Base-by-base conservation (phyloP, 1,140 invertebrate species). In the Drosophila aff. region DNA sequence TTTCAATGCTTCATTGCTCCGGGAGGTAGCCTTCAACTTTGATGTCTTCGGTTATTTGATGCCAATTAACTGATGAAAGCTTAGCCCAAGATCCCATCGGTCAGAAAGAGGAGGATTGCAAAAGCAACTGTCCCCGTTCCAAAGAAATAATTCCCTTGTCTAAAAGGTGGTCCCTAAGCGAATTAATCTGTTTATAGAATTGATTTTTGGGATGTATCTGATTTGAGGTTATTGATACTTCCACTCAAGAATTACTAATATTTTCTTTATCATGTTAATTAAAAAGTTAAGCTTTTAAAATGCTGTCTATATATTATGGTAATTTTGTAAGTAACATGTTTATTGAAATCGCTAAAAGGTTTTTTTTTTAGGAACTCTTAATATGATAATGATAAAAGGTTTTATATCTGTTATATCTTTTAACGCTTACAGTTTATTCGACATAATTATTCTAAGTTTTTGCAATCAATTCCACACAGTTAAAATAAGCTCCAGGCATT, bases 41-140 rank as follows among this genome's bases (percentile, higher is more conserved):
- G 75, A 76, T 86, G 68, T 82, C 63, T 53, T 68, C 41, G 61
- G 62, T 79, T 71, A 79, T 72, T 83, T 62, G 80, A 79, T 79
- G 80, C 80, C 81, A 82, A 82, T 82, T 82, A 79, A 82, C 64
- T 79, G 81, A 63, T 59, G 44, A 80, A 75, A 75, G 71, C 58
- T 77, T 55, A 77, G 74, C 57, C 67, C 18, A 13, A 55, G 31
- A 61, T 63, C 60, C 18, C 33, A 61, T 40, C 50, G 69, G 69
- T 60, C 69, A 71, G 52, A 10, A 23, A n/a, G 8, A 16, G 9
- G 4, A 41, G 53, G 69, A 71, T 71, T 72, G 69, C 69, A 16
- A n/a, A n/a, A n/a, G 44, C 28, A 50, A 60, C 31, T 58, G 36
- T 72, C 10, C 18, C 31, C 23, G 23, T 18, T 31, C 4, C 40